These are phyloP conservation scores for Bhutanitis thaidina DNA, from an alignment of 2,888 invertebrate genomes.

Conservation along the genomic window DNA sequence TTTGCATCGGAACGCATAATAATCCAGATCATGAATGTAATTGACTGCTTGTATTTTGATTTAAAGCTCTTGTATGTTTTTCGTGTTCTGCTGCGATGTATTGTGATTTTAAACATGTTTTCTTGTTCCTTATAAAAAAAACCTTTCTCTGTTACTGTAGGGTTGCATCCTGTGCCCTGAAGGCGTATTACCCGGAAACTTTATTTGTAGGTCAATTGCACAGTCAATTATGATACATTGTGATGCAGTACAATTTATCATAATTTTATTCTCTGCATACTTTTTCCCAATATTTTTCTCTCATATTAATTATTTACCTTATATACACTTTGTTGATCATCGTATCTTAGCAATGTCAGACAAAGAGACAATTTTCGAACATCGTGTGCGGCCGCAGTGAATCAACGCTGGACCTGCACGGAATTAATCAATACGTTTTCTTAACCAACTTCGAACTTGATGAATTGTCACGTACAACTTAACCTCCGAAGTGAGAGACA, in stretches of 20 bases:
- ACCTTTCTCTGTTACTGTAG: no score
- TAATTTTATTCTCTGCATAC: no score
- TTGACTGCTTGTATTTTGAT: constrained; percentile 41
- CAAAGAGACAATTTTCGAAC: constrained; percentile 1
- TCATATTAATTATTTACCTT: no score
- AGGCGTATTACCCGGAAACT: no score
- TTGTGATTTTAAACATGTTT: no score
- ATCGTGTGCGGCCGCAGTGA: constrained; percentile 14
- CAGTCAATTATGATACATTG: no score
- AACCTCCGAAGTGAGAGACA: background rate
- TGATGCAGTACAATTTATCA: no score
- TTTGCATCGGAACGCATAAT: constrained; percentile 33
- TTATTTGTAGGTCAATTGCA: no score
- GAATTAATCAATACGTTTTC: constrained; percentile 11
- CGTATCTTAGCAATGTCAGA: constrained; percentile 1
- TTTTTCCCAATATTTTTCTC: no score
- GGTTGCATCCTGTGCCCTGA: no score
- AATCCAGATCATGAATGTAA: constrained; percentile 37
- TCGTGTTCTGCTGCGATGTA: background rate
- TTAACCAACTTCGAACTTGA: constrained; percentile 16
- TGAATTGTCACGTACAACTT: constrained; percentile 13
- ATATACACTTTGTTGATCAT: background rate
- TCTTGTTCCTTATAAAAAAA: no score
- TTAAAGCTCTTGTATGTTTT: constrained; percentile 29
- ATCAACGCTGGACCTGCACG: constrained; percentile 4